phyloP scores from a whole-genome alignment of 2,888 invertebrate genomes.

The Platypus cylindrus region DNA sequence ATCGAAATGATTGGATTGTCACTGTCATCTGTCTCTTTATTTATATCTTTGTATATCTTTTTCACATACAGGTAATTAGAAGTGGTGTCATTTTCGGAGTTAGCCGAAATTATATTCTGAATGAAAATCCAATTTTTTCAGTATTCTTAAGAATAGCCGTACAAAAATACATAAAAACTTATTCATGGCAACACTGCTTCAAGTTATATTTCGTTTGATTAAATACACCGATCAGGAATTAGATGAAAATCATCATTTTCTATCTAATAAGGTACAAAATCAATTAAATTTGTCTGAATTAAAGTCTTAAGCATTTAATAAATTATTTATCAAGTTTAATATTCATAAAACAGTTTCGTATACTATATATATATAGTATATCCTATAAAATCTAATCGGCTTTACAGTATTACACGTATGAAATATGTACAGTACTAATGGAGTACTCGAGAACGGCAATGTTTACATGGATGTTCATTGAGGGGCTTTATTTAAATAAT shows the following conservation, averaged over 20 bases:
- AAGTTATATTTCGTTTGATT: conserved; percentile 58
- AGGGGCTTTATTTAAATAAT: conserved; percentile 79
- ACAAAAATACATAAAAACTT: conserved; percentile 79
- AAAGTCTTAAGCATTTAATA: no score
- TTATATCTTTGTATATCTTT: conserved; percentile 69
- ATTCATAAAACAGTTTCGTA: no score
- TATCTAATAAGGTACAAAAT: conserved; percentile 53
- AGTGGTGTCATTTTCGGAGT: conserved; percentile 1
- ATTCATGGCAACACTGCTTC: conserved; percentile 68
- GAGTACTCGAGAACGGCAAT: conserved; percentile 84
- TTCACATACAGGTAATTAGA: conserved; percentile 59
- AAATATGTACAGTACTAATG: conserved; percentile 38
- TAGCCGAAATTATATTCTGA: conserved; percentile 1
- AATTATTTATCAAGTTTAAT: no score
- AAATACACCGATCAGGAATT: conserved; percentile 60
- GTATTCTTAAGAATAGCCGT: conserved; percentile 65
- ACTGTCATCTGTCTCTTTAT: conserved; percentile 60
- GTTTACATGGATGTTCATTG: conserved; percentile 97
- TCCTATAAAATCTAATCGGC: not conserved
- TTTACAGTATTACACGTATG: conserved; percentile 21
- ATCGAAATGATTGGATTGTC: conserved; percentile 75
- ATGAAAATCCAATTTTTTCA: conserved; percentile 29
- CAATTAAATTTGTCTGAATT: not conserved
- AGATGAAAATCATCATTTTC: conserved; percentile 31
- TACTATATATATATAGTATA: no score